These are phyloP conservation scores for Rostratula benghalensis DNA, from an alignment of 2,113 vertebrate genomes.

Conservation along the genomic window DNA sequence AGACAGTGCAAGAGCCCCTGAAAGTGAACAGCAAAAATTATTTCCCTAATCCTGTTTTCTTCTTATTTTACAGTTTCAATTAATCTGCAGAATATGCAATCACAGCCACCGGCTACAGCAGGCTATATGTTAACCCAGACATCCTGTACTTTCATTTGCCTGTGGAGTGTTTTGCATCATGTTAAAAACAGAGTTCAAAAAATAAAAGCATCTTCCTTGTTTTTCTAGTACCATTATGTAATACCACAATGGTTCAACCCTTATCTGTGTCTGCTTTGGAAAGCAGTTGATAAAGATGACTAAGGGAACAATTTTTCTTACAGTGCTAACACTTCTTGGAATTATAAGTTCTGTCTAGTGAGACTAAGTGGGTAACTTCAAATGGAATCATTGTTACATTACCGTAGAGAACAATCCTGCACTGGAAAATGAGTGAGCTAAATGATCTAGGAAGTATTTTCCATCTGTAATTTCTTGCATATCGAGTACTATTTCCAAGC, in stretches of 20 bases:
- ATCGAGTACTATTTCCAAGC: not conserved
- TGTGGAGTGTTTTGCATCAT: not conserved
- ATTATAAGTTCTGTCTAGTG: constrained; percentile 7
- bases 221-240: not conserved
- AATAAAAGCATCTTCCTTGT: not conserved
- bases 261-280: not conserved
- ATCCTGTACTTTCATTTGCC: not conserved
- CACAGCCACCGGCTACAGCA: not conserved
- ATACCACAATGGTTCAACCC: not conserved
- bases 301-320: not conserved
- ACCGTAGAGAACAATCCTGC: not conserved
- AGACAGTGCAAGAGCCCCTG: not conserved
- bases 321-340: not conserved
- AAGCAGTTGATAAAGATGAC: constrained; percentile 1
- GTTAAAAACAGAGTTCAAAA: not conserved
- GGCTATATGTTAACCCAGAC: not conserved
- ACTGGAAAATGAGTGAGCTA: not conserved
- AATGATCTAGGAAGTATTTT: not conserved
- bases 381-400: not conserved
- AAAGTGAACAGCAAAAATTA: not conserved
- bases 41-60: not conserved
- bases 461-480: constrained; percentile 9
- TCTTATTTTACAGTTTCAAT: not conserved
- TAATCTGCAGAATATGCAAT: not conserved
- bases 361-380: not conserved